Evolutionary conservation across 2,797 vertebrate species (phyloP).

Genomic region (Hoplostethus mediterraneus): DNA sequence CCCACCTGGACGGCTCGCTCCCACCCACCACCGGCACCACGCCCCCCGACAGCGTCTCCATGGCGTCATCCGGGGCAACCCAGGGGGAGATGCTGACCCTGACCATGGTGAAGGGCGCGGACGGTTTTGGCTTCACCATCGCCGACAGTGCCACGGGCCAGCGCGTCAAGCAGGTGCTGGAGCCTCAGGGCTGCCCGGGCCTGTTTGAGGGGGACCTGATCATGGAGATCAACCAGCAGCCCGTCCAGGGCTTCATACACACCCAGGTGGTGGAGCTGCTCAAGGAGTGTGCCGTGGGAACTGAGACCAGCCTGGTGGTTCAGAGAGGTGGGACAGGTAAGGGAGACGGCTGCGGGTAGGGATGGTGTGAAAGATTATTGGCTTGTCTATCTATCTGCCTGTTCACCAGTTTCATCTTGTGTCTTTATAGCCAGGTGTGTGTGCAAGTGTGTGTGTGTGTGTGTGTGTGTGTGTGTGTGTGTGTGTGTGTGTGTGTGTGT

Average conservation of each 20-base stretch:
- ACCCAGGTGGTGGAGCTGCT: slow-evolving; percentile 98
- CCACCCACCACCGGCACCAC: slow-evolving; percentile 83
- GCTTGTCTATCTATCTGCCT: slow-evolving; percentile 20
- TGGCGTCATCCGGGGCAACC: slow-evolving; percentile 96
- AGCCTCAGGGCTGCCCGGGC: slow-evolving; percentile 96
- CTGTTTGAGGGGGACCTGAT: slow-evolving; percentile 97
- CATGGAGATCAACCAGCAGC: slow-evolving; percentile 97
- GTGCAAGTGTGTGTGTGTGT: background rate
- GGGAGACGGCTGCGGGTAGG: slow-evolving; percentile 43
- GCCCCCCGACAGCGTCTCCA: slow-evolving; percentile 94
- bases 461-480: slow-evolving; percentile 22
- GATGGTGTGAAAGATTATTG: background rate
- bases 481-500: background rate
- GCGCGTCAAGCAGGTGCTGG: slow-evolving; percentile 97
- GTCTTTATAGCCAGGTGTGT: slow-evolving; percentile 13
- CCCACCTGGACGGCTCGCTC: slow-evolving; percentile 93
- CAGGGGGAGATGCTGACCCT: slow-evolving; percentile 96
- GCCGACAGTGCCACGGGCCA: slow-evolving; percentile 96
- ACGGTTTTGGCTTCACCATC: slow-evolving; percentile 98
- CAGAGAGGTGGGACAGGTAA: slow-evolving; percentile 96
- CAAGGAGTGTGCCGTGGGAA: slow-evolving; percentile 95
- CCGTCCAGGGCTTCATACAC: slow-evolving; percentile 93
- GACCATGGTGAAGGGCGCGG: slow-evolving; percentile 96
- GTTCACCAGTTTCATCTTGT: slow-evolving; percentile 30
- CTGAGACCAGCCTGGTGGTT: slow-evolving; percentile 93